Evolutionary conservation across 2,888 invertebrate genomes (phyloP), one percentile per base, ranked within the genome.

Genomic region (Mesochorus sp.): DNA sequence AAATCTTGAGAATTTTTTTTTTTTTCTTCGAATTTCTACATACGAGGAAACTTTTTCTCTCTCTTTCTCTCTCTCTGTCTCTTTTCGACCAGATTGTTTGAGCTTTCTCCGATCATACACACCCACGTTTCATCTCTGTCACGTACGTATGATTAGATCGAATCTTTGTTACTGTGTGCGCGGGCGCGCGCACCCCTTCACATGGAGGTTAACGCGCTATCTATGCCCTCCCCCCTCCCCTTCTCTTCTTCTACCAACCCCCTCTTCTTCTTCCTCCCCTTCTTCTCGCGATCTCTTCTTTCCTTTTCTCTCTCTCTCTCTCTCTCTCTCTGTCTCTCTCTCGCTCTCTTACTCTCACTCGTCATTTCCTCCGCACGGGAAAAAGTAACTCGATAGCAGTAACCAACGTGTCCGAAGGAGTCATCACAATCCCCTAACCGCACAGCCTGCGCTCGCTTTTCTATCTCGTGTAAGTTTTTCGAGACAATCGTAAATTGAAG

Each of bases 171-270:
- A 73, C 73, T 14, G 68, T 64, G 74, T 64, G 74, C 59, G 74
- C 72, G 72, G 72, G 76, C 77, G 61, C 71, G n/a, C 71, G n/a
- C 57, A 26, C 26, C 24, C 34, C 61, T 72, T 67, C 72, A 62
- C 67, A 66, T 44, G 68, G 78, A 74, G 78, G 78, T 78, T 78
- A 78, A 73, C 74, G 76, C 76, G 76, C 76, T 70, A 67, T 51
- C 49, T 71, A 12, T 26, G 70, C 26, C 31, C 73, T 44, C 19
- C 31, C 49, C 42, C 31, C 28, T 24, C 44, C 12, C 34, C 6
- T 55, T 34, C 68, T 12, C 28, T 19, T 10, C 26, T 67, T 8
- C 44, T 37, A 49, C 17, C 47, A n/a, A 2, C 31, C 37, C 62
- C 21, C 8, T 31, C 39, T 26, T 37, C 14, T 28, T 21, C 34